Conservation (phyloP, 2,888 invertebrate species). For the Stegana nigrithorax region DNA sequence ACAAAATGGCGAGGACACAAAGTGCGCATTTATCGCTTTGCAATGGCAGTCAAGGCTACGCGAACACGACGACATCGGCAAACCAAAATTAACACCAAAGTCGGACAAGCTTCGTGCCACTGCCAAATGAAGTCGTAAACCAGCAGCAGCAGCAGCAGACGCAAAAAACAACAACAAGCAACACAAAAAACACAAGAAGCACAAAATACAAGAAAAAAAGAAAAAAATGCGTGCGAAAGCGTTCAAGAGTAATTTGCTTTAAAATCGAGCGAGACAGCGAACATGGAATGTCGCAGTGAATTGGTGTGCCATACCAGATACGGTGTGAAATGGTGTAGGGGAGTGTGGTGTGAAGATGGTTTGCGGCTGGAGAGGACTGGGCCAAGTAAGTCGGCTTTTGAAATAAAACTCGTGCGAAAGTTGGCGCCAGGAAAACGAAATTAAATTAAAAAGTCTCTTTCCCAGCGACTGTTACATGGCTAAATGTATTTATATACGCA, state of each 20-base stretch:
- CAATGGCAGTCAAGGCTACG: too few relatives aligned
- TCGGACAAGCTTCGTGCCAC: too few relatives aligned
- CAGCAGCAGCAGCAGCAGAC: too few relatives aligned
- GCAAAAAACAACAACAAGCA: too few relatives aligned
- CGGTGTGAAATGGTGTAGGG: not conserved
- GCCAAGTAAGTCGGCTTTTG: slow-evolving; percentile 5
- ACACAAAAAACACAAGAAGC: not conserved
- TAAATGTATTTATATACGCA: too few relatives aligned
- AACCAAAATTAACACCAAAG: too few relatives aligned
- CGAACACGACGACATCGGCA: too few relatives aligned
- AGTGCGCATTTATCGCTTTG: too few relatives aligned
- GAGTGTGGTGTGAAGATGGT: not conserved
- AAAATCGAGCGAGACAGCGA: not conserved
- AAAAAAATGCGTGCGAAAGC: not conserved
- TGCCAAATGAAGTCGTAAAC: not conserved
- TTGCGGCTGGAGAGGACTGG: not conserved
- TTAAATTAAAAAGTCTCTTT: slow-evolving; percentile 54
- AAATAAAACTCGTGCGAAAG: slow-evolving; percentile 11
- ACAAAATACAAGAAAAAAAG: not conserved
- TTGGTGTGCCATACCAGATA: too few relatives aligned
- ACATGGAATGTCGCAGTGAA: not conserved
- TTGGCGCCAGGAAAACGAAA: slow-evolving; percentile 27
- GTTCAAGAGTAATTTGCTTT: not conserved
- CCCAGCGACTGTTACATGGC: slow-evolving; percentile 15
- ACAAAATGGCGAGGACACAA: too few relatives aligned